Conservation (phyloP, 2,888 invertebrate species). For the Melinopterus prodromus region DNA sequence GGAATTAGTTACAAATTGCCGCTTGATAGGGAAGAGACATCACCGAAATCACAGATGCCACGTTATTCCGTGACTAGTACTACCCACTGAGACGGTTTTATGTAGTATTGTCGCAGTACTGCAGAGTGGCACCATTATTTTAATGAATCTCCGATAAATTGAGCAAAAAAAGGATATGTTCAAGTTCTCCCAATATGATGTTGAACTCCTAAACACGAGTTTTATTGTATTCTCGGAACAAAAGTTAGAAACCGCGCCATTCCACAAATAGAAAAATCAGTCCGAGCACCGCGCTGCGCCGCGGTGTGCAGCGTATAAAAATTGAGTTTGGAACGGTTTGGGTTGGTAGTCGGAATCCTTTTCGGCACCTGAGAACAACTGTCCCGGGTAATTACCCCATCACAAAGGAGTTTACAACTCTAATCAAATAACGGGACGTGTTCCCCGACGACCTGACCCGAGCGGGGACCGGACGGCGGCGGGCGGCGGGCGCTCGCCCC, state of each 20-base stretch:
- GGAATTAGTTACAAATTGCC: too few relatives aligned
- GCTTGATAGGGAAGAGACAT: too few relatives aligned
- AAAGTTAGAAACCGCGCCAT: not conserved
- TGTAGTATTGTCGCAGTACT: too few relatives aligned
- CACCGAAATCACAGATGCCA: too few relatives aligned
- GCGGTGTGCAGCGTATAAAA: conserved; percentile 7
- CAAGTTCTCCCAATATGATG: too few relatives aligned
- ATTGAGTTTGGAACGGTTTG: conserved; percentile 22
- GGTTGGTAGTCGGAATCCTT: conserved; percentile 31
- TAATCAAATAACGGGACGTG: conserved; percentile 39
- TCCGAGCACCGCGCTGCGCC: not conserved
- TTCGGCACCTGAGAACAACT: conserved; percentile 37
- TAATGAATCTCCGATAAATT: too few relatives aligned
- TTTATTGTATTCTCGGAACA: too few relatives aligned
- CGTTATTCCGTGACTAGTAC: too few relatives aligned
- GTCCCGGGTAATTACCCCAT: conserved; percentile 43
- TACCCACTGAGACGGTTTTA: too few relatives aligned
- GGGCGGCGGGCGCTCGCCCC: not conserved
- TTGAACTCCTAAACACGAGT: too few relatives aligned
- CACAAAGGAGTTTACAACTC: conserved; percentile 43
- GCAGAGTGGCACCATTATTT: too few relatives aligned
- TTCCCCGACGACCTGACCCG: not conserved
- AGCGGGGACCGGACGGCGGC: not conserved
- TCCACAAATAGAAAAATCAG: not conserved
- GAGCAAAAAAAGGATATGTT: too few relatives aligned